Evolutionary conservation across 2,888 invertebrate species (phyloP), one percentile per base, ranked within the genome.

Genomic region (Drosophila mercatorum): DNA sequence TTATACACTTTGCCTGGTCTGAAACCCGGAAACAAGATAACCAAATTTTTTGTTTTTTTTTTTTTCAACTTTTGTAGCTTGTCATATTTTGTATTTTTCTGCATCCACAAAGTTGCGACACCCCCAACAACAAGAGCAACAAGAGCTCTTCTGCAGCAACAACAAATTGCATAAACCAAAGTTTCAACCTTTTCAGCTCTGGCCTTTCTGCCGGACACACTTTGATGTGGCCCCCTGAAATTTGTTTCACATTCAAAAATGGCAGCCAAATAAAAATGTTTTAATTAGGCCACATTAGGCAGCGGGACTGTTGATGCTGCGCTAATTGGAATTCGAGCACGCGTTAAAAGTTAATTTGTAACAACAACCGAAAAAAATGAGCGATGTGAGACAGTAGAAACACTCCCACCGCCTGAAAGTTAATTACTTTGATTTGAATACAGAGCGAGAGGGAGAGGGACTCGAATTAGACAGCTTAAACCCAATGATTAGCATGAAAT

Each of bases 21-120:
- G 46, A 62, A 68, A 62, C 67, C 67, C 73, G 68, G 72, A 71
- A 84, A 80, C 83, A 86, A 79, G 87, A 71, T 83, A 80, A 73
- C 70, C 65, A 71, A 31, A 71, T 44, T 62, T 75, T 75, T 41
- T 40, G n/a, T 40, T 28, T 72, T 17, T 17, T 17, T 17, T 17
- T 17, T 17, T 17, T 79, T 44, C 2, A 2, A 22, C 38, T 63
- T 36, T 72, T 28, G 10, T 34, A 46, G 53, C 71, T 66, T 58
- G 47, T 59, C 34, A 62, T 47, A 26, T 69, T 22, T 22, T 22
- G 1, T 22, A 22, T 22, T 64, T 49, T 51, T 64, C 56, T 70
- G 82, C 38, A 75, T 67, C 63, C 61, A 61, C 22, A 80, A 80
- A 80, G 73, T 85, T 88, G 63, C 52, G 55, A 43, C 44, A 61